Percentiles rank a stretch among this genome's conserved stretches.
Conservation (phyloP, 1,140 invertebrate genomes). For the Drosophila sturtevanti region DNA sequence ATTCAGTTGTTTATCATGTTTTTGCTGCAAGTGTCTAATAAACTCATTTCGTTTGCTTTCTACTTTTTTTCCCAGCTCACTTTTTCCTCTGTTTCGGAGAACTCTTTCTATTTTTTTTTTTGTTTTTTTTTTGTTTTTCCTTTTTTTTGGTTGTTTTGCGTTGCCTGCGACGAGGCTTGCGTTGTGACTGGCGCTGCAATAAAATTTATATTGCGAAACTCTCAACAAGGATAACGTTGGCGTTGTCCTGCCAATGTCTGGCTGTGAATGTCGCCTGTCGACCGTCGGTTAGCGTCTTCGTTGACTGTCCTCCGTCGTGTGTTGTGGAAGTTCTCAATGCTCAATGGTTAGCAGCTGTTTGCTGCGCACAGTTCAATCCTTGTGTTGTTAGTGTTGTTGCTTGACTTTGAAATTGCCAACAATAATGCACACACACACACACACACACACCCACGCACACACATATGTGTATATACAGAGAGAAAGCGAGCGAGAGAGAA, state of each 20-base stretch:
- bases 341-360: conserved; percentile 64
- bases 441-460: conserved; percentile 15
- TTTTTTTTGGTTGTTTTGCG: conserved; percentile 61
- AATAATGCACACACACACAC: conserved; percentile 57
- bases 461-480: neutral
- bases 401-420: conserved; percentile 78
- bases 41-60: neutral
- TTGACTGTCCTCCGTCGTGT: conserved; percentile 39
- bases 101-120: neutral
- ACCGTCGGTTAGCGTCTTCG: conserved; percentile 23
- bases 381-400: conserved; percentile 61
- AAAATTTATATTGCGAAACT: conserved; percentile 79
- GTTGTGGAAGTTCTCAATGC: conserved; percentile 59
- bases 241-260: conserved; percentile 47
- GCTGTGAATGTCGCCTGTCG: conserved; percentile 12
- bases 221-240: conserved; percentile 78
- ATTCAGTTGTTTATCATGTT: neutral
- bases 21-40: neutral
- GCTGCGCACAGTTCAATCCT: conserved; percentile 50
- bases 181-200: conserved; percentile 73
- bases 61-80: neutral
- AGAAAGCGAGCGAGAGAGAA: neutral
- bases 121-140: conserved; percentile 34
- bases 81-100: neutral
- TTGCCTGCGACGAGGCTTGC: conserved; percentile 56